Base-by-base conservation (phyloP, 1,140 invertebrate genomes). In the Ooceraea biroi region DNA sequence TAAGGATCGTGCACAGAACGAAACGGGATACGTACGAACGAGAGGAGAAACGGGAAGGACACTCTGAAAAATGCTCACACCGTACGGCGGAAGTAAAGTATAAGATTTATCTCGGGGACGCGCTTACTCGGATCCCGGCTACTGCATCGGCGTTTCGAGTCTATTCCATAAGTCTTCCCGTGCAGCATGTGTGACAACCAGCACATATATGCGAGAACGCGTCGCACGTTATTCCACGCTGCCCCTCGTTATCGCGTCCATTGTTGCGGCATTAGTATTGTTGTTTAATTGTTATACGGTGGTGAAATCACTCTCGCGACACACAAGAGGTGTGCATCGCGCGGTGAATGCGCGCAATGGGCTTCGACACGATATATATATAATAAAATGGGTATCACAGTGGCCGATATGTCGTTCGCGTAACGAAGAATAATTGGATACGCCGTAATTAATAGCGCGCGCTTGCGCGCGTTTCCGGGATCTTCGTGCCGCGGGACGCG, bases 401-500 rank as follows among this genome's bases (percentile, higher is more conserved):
- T 22, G 76, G 58, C 76, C 65, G 76, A 80, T 80, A 57, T 80
- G 57, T 71, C 76, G 66, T 71, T 46, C 74, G 36, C 65, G 65
- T 71, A 80, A 71, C 65, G 76, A 80, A 71, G 76, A 80, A 80
- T 80, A 80, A 80, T 80, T 71, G 76, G 76, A 80, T 57, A 57
- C 52, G 76, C 52, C 46, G 76, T 80, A 80, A 80, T 71, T 80
- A 80, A 80, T 71, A 48, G 76, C 50, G 61, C 48, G 76, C 50
- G 65, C 36, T n/a, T 58, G 58, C 44, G 12, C 63, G 48, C 65
- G 48, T 69, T 69, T 78, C 76, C 25, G 30, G 44, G 50, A 71
- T 80, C 65, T 71, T 66, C 74, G 30, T 66, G 48, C 48, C 65
- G 36, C 63, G 63, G n/a, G 36, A 57, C 63, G n/a, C n/a, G 48